Evolutionary conservation across 1,140 invertebrate species (phyloP), one percentile per base, ranked within the genome.

Genomic region (Bombus pascuorum): DNA sequence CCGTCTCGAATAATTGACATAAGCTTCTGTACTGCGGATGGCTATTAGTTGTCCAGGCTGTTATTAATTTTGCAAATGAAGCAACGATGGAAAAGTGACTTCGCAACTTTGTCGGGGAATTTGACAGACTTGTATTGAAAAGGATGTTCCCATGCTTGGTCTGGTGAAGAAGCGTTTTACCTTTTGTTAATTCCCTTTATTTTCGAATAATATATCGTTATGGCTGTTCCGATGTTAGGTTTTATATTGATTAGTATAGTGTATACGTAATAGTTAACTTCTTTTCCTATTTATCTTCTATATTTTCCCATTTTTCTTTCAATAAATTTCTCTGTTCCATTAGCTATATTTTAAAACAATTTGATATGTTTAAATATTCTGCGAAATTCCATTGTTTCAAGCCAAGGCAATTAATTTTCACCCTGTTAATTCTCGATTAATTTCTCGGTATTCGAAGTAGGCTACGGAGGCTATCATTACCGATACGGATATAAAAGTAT

Each of bases 1-100:
- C 28, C 53, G 22, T 59, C 12, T n/a, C 39, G 18, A 73, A 34
- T 81, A 73, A 81, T 73, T 70, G 32, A 70, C 44, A 68, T 4
- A 9, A n/a, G 12, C 22, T 79, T 15, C n/a, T 37, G 25, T 44
- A 9, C 47, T 9, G 9, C 10, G 25, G 15, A 68, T 18, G 6
- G 65, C 9, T 68, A 47, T 47, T 34, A 44, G n/a, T 34, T 37
- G 13, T 3, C 1, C 9, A 15, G 1, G 9, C 28, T 32, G 59
- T 66, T 44, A 72, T 81, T 62, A 57, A 71, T 57, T 70, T 57
- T 25, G n/a, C 6, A 47, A 32, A 34, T 13, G 42, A 44, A 9
- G 3, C 37, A 44, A 66, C 6, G 5, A 53, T 28, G 12, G 10
- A 44, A 32, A 15, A 78, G 32, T 34, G 25, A 77, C 62, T 62